Evolutionary conservation across 1,140 invertebrate species (phyloP).

Genomic region (Tetragonula clypearis): DNA sequence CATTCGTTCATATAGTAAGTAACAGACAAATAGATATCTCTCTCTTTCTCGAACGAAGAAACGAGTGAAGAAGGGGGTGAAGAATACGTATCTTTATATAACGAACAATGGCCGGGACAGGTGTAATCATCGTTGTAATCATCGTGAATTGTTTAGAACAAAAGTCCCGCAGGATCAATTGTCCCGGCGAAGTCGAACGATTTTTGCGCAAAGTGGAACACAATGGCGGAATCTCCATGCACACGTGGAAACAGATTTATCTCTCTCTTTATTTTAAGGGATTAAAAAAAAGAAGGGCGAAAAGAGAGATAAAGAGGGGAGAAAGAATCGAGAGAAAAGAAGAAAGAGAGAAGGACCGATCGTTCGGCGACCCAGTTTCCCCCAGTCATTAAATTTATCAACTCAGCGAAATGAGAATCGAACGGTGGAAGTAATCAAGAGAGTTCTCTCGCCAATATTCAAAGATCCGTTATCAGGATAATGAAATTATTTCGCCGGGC

Average conservation of each 20-base stretch:
- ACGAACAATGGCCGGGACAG: neutral
- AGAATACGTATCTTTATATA: neutral
- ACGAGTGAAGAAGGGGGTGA: neutral
- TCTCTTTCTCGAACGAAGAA: neutral
- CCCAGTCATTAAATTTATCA: constrained; percentile 46
- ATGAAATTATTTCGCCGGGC: constrained; percentile 50
- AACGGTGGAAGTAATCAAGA: constrained; percentile 52
- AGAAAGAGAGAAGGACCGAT: neutral
- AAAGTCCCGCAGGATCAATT: neutral
- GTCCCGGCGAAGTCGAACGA: neutral
- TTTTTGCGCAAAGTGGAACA: neutral
- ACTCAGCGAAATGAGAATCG: constrained; percentile 52
- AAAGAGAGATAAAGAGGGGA: too few relatives aligned
- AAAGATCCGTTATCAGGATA: constrained; percentile 54
- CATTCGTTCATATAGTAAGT: too few relatives aligned
- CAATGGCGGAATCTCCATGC: constrained; percentile 9
- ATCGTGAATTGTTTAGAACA: neutral
- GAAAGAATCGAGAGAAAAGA: neutral
- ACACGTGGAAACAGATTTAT: neutral
- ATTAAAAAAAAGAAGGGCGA: too few relatives aligned
- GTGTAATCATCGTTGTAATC: constrained; percentile 12
- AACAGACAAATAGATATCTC: too few relatives aligned
- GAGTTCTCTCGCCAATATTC: constrained; percentile 45
- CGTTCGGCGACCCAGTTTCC: constrained; percentile 38
- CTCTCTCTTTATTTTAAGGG: neutral